Base-by-base conservation (phyloP, 2,888 invertebrate species). In the Barypeithes pellucidus region DNA sequence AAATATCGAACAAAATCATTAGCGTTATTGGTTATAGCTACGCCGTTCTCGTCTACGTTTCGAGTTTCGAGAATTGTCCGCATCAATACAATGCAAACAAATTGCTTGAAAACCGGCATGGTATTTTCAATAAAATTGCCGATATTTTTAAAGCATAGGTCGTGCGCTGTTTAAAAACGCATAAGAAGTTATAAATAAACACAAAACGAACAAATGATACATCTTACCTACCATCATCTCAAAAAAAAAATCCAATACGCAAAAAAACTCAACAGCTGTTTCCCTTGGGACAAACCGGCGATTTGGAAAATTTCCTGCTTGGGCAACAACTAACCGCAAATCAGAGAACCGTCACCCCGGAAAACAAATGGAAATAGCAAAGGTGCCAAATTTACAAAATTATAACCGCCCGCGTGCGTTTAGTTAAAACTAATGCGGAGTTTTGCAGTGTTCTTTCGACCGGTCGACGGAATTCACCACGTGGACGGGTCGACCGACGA, bases 391-490 rank as follows among this genome's bases (percentile, higher is more conserved):
- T 20, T 59, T 43, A 43, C 29, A 24, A 45, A 29, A 16, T 29
- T 43, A 12, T 24, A 14, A 41, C 43, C 16, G 24, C 16, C 61
- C 16, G 41, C 14, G 29, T 24, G 45, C n/a, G 54, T 57, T 57
- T 16, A 36, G 9, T n/a, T 57, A 3, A 29, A 57, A 57, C 54
- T 57, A 57, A 57, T 57, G 54, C 54, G 18, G 33, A 57, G 54
- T 33, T 57, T 57, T 33, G 24, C 33, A 36, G 57, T 57, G n/a
- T 50, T 36, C 71, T 12, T 47, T 18, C 68, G 47, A 41, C 62
- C 68, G 65, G 76, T 78, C 77, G 79, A 78, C 75, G 70, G 75
- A 79, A 68, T 78, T 78, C 77, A 80, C 78, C 80, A 80, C 80
- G 80, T 80, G 80, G 79, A 79, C 72, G 67, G 61, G 50, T 59